A percentile compares a stretch with the other conserved stretches of the same genome.
phyloP scores from a whole-genome alignment of 2,113 vertebrate species.

The Xiphophorus hellerii region DNA sequence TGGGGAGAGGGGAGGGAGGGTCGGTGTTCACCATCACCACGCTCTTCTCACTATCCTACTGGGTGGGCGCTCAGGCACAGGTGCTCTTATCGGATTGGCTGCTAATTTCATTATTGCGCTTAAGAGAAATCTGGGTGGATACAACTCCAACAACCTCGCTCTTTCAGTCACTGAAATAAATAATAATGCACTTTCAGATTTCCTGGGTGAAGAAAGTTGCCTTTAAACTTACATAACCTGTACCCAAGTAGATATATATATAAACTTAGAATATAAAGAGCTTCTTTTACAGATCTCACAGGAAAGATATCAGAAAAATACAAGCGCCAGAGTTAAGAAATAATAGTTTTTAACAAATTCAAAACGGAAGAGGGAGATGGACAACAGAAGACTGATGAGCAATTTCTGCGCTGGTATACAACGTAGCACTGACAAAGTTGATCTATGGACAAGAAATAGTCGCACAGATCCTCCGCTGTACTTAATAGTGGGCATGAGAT shows the following conservation, averaged over 20 bases:
- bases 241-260: too few relatives aligned
- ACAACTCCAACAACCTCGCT: neutral
- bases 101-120: neutral
- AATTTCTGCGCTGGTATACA: neutral
- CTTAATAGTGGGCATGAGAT: neutral
- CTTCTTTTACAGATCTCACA: neutral
- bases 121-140: neutral
- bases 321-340: neutral
- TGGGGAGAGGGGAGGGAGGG: too few relatives aligned
- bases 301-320: neutral
- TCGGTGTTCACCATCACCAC: neutral
- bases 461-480: neutral
- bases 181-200: neutral
- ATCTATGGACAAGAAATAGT: neutral
- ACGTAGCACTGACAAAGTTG: neutral
- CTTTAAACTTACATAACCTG: too few relatives aligned
- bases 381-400: neutral
- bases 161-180: neutral
- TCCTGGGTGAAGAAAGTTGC: too few relatives aligned
- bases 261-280: neutral
- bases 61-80: slow-evolving; percentile 26
- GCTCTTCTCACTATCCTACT: neutral
- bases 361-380: neutral
- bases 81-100: slow-evolving; percentile 49
- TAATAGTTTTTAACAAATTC: neutral